These are phyloP conservation scores for Pachymerium ferrugineum DNA, from an alignment of 2,888 invertebrate genomes.

Conservation along the genomic window DNA sequence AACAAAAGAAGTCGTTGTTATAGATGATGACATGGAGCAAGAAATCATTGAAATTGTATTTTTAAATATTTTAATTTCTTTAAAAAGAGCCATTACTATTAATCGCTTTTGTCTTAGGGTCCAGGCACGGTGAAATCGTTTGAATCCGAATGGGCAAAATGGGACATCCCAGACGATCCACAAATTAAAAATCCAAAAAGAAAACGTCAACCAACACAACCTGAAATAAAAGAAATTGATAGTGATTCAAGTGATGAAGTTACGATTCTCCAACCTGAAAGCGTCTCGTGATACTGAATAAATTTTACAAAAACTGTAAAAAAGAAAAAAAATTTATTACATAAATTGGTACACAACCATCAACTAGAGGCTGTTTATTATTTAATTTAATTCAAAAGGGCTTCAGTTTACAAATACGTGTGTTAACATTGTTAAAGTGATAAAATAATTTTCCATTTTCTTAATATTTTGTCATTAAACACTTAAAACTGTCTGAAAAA, in stretches of 20 bases:
- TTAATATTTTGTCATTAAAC: slow-evolving; percentile 38
- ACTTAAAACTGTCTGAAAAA: slow-evolving; percentile 25
- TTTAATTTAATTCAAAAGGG: neutral
- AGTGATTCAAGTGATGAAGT: slow-evolving; percentile 34
- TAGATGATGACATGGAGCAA: neutral
- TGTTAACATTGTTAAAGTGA: neutral
- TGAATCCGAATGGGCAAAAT: neutral
- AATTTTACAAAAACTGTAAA: neutral
- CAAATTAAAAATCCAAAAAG: neutral
- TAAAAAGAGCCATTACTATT: neutral
- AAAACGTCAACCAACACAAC: neutral
- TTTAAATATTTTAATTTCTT: neutral
- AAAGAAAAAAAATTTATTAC: neutral
- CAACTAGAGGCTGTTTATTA: slow-evolving; percentile 5
- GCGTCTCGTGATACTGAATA: neutral
- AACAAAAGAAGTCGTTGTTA: neutral
- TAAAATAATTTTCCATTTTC: slow-evolving; percentile 30
- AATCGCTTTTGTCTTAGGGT: neutral
- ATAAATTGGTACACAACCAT: slow-evolving; percentile 1
- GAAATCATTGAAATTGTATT: neutral
- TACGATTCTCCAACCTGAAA: slow-evolving; percentile 22
- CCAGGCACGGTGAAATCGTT: neutral
- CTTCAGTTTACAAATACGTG: slow-evolving; percentile 3
- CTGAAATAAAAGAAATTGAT: neutral
- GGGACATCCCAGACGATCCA: neutral